Conservation (phyloP, 2,888 invertebrate species). For the Conus canariensis region DNA sequence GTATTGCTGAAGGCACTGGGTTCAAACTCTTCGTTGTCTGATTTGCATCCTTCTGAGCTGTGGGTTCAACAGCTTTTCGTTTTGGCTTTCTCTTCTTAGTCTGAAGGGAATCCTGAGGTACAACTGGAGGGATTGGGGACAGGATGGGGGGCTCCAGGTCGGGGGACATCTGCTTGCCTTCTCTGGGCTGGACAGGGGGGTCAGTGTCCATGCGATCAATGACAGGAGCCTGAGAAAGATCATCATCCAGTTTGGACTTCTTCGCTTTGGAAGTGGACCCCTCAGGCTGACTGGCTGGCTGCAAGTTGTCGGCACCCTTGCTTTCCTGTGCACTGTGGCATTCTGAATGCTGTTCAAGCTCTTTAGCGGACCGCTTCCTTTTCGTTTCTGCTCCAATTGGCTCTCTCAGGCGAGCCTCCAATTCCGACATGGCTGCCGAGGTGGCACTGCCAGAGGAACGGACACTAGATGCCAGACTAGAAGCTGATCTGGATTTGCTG, state of each 20-base stretch:
- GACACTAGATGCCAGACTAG: not conserved
- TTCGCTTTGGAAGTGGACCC: not conserved
- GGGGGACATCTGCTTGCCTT: slow-evolving; percentile 11
- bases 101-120: not conserved
- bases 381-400: not conserved
- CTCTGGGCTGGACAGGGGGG: not conserved
- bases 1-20: too few species aligned
- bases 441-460: not conserved
- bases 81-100: slow-evolving; percentile 1
- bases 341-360: not conserved
- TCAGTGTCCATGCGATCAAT: slow-evolving; percentile 26
- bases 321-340: too few species aligned
- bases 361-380: not conserved
- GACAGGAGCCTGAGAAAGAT: slow-evolving; percentile 31
- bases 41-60: not conserved
- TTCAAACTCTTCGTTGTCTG: not conserved
- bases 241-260: not conserved
- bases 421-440: slow-evolving; percentile 26
- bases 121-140: slow-evolving; percentile 19
- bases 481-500: not conserved
- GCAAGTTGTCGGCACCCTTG: too few species aligned
- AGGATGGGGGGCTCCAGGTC: slow-evolving; percentile 39
- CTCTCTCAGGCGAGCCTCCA: slow-evolving; percentile 36
- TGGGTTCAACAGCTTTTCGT: not conserved
- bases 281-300: not conserved